Base-by-base conservation (phyloP, 2,797 vertebrate species). In the Sarcophilus harrisii region DNA sequence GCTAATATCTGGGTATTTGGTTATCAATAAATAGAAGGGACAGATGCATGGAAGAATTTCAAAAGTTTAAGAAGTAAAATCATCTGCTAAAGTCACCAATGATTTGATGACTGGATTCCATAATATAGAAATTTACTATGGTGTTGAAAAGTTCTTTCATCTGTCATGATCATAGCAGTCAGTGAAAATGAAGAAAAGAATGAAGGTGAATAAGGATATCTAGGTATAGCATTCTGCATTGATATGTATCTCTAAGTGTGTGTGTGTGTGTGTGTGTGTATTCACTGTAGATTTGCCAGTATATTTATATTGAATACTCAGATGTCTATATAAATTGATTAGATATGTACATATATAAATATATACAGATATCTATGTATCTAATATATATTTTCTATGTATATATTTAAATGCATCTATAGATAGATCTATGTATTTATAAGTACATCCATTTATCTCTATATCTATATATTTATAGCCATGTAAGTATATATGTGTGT, bases 141-240 rank as follows among this genome's bases (percentile, higher is more conserved):
- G 38, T 24, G 73, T 55, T 91, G 81, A 97, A 92, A 24, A n/a
- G 87, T 60, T 94, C 73, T 92, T 90, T 94, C 57, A 57, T 45
- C 95, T 91, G 58, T 91, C 95, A 96, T 92, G 94, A 96, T 95
- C 94, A 95, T 97, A 94, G 93, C 18, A 93, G 93, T 97, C 91
- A 94, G 92, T 96, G 92, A 92, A 93, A 97, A 98, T 97, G 96
- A 96, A 95, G 52, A 60, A 94, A 91, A 97, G 96, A 97, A 96
- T 96, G 96, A 97, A 92, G 95, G 60, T 96, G 98, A 98, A 98
- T 92, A 57, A 96, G 90, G 10, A 81, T 96, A 97, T 49, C 30
- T 6, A 81, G 27, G 49, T 8, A 57, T 4, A 62, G 27, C 54
- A 6, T 55, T 3, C n/a, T 92, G 28, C 49, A 94, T 94, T 93